Evolutionary conservation across 2,113 vertebrate species (phyloP).

Genomic region (Atherinomorus stipes): DNA sequence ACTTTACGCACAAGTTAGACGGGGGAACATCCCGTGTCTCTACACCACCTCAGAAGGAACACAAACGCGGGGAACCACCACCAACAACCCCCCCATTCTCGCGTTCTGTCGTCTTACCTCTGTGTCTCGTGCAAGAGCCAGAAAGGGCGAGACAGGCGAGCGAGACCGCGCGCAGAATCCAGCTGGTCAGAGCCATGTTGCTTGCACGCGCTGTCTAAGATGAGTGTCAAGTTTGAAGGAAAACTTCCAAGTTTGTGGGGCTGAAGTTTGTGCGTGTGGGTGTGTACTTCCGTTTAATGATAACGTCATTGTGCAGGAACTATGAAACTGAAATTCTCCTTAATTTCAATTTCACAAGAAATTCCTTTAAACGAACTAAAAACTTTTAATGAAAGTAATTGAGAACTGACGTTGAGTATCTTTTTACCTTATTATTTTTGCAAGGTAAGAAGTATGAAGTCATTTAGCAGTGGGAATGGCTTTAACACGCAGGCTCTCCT

Average conservation of each 20-base stretch:
- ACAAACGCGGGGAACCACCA: not conserved
- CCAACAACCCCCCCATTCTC: not conserved
- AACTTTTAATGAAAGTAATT: not conserved
- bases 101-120: conserved; percentile 56
- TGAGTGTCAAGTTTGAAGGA: conserved; percentile 27
- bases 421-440: not conserved
- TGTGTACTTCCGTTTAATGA: conserved; percentile 73
- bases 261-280: conserved; percentile 30
- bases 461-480: not conserved
- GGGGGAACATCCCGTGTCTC: not conserved
- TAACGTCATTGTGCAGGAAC: not conserved
- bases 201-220: conserved; percentile 17
- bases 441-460: not conserved
- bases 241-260: conserved; percentile 57
- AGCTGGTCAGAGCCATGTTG: conserved; percentile 53
- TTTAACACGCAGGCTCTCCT: not conserved
- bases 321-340: conserved; percentile 8
- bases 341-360: conserved; percentile 14
- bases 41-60: not conserved
- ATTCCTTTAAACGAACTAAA: no score
- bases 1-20: conserved; percentile 45
- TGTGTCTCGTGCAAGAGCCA: conserved; percentile 18
- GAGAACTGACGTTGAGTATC: not conserved
- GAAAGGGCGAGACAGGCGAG: conserved; percentile 17
- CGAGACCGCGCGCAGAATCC: conserved; percentile 51